Evolutionary conservation across 1,140 invertebrate genomes (phyloP).

Genomic region (Megathymus violae): DNA sequence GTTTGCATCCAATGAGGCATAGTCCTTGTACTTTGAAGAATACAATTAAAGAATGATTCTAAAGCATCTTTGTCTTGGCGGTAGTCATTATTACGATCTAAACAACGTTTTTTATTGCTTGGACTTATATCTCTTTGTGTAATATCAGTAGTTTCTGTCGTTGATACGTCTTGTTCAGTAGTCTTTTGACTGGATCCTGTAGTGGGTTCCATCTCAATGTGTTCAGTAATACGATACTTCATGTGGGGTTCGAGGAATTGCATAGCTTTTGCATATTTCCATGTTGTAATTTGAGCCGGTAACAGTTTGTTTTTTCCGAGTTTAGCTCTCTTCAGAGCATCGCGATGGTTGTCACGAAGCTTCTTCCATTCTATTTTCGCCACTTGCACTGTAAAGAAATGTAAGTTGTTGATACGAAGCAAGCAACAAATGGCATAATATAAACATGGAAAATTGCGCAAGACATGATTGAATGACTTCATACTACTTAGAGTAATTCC

Average conservation of each 20-base stretch:
- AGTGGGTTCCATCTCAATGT: conserved; percentile 65
- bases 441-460: too few species aligned
- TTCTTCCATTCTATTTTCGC: conserved; percentile 75
- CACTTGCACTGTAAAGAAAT: conserved; percentile 58
- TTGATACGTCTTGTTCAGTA: conserved; percentile 61
- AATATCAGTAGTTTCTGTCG: conserved; percentile 45
- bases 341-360: conserved; percentile 71
- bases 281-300: conserved; percentile 74
- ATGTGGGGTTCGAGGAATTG: conserved; percentile 75
- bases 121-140: conserved; percentile 21
- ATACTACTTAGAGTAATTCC: too few species aligned
- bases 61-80: conserved; percentile 55
- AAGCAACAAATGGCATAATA: too few species aligned
- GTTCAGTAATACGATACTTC: conserved; percentile 77
- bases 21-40: conserved; percentile 64
- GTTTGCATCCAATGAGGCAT: conserved; percentile 78
- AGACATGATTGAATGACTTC: too few species aligned
- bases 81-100: conserved; percentile 42
- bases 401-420: too few species aligned
- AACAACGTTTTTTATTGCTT: conserved; percentile 49
- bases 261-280: conserved; percentile 77
- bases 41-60: conserved; percentile 71
- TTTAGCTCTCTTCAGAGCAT: conserved; percentile 71
- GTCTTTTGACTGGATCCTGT: conserved; percentile 35
- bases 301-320: conserved; percentile 73